These are phyloP conservation scores for Eonycteris spelaea DNA, from an alignment of 2,113 vertebrate genomes.

Conservation along the genomic window DNA sequence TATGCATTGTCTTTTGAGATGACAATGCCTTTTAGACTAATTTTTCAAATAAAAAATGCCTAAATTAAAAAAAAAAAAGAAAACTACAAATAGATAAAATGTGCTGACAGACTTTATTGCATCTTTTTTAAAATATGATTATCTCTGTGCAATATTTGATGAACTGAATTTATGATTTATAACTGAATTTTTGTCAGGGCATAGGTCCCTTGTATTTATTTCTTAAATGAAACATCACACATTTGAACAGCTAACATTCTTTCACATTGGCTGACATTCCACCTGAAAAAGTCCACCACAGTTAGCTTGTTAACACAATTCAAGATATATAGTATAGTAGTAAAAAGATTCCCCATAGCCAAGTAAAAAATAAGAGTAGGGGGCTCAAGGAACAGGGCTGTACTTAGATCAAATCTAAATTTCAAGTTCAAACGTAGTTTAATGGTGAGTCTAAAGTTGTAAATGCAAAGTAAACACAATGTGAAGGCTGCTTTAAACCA, in stretches of 20 bases:
- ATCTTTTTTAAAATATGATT: constrained; percentile 58
- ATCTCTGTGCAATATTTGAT: constrained; percentile 14
- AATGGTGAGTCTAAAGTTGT: constrained; percentile 84
- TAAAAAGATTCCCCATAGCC: constrained; percentile 78
- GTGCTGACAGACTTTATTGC: constrained; percentile 47
- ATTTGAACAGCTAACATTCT: constrained; percentile 53
- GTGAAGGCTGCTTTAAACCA: constrained; percentile 84
- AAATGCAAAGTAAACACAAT: constrained; percentile 84
- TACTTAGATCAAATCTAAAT: constrained; percentile 78
- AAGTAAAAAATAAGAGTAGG: constrained; percentile 79
- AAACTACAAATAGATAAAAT: constrained; percentile 50
- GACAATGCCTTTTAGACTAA: constrained; percentile 48
- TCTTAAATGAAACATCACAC: constrained; percentile 42
- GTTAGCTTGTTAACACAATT: constrained; percentile 77
- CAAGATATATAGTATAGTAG: constrained; percentile 67
- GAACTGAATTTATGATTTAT: constrained; percentile 1
- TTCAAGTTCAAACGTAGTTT: constrained; percentile 86
- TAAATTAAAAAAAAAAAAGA: constrained; percentile 59
- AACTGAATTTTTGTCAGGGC: not conserved
- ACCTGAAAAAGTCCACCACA: constrained; percentile 80
- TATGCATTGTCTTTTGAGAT: constrained; percentile 38
- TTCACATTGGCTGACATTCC: constrained; percentile 72
- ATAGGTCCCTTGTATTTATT: constrained; percentile 51
- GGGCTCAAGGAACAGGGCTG: constrained; percentile 68
- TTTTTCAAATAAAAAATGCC: constrained; percentile 68